Evolutionary conservation across 2,888 invertebrate species (phyloP).

Genomic region (Altica lythri): DNA sequence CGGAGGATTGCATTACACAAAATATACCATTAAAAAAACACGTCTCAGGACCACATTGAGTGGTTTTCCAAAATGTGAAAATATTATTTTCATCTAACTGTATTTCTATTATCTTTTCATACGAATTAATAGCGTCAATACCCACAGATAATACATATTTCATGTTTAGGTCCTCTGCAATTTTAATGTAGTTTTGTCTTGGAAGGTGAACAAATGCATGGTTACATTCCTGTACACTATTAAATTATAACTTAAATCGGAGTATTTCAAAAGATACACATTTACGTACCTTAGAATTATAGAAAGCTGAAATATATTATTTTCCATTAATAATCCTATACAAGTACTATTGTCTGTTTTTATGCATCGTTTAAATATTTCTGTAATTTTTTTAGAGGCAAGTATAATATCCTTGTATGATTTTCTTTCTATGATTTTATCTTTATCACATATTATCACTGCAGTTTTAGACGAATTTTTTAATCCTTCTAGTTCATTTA

Average conservation of each 20-base stretch:
- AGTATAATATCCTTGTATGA: slow-evolving; percentile 27
- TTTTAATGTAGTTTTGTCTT: slow-evolving; percentile 46
- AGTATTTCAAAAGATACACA: too few species aligned
- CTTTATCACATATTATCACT: slow-evolving; percentile 16
- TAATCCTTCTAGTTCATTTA: too few species aligned
- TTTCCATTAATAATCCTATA: slow-evolving; percentile 53
- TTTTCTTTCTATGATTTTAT: slow-evolving; percentile 8
- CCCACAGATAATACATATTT: slow-evolving; percentile 44
- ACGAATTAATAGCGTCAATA: slow-evolving; percentile 8
- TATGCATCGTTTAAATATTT: background rate
- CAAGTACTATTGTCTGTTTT: slow-evolving; percentile 20
- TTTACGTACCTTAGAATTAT: slow-evolving; percentile 62
- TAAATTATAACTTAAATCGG: too few species aligned
- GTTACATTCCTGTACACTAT: slow-evolving; percentile 61
- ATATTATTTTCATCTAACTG: slow-evolving; percentile 15
- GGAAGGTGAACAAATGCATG: slow-evolving; percentile 62
- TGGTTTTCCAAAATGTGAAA: slow-evolving; percentile 33
- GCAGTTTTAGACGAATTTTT: slow-evolving; percentile 16
- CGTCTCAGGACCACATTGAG: too few species aligned
- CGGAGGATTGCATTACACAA: slow-evolving; percentile 84
- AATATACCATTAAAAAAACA: slow-evolving; percentile 46
- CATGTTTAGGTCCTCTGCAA: slow-evolving; percentile 37
- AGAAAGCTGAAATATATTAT: slow-evolving; percentile 61
- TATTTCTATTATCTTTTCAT: slow-evolving; percentile 22
- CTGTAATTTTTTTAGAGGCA: background rate